Conservation (phyloP, 2,888 invertebrate genomes). For the Coelogynopora nodosa region DNA sequence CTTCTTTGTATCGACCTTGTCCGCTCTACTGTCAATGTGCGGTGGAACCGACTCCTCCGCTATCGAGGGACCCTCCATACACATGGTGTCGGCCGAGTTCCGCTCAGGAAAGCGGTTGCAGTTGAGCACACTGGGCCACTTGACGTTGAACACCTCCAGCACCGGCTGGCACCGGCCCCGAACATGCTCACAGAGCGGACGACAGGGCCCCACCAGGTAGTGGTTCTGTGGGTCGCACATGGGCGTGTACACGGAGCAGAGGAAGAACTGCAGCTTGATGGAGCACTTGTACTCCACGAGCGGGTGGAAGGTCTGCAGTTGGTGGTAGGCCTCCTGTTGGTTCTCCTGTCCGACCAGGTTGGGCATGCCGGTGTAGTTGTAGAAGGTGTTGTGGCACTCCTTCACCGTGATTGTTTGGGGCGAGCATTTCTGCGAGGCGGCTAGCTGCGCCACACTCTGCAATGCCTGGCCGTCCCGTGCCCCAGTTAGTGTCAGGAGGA, state of each 20-base stretch:
- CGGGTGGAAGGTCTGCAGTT: constrained; percentile 85
- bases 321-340: constrained; percentile 81
- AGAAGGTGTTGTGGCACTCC: constrained; percentile 80
- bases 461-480: too few relatives aligned
- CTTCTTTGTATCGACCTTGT: too few relatives aligned
- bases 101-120: constrained; percentile 66
- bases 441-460: too few relatives aligned
- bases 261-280: constrained; percentile 87
- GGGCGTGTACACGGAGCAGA: constrained; percentile 95
- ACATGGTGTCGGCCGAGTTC: constrained; percentile 16
- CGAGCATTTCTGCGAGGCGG: too few relatives aligned
- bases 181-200: constrained; percentile 82
- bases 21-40: too few relatives aligned
- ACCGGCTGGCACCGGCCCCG: constrained; percentile 85
- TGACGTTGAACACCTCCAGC: constrained; percentile 81
- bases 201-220: constrained; percentile 76
- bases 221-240: constrained; percentile 89
- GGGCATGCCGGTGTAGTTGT: constrained; percentile 89
- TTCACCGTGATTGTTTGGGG: constrained; percentile 78
- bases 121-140: constrained; percentile 94
- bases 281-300: constrained; percentile 95
- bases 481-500: too few relatives aligned
- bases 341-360: constrained; percentile 84
- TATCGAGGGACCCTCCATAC: too few relatives aligned
- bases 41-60: too few relatives aligned